Conservation (phyloP, 2,113 vertebrate genomes). For the Protobothrops mucrosquamatus region DNA sequence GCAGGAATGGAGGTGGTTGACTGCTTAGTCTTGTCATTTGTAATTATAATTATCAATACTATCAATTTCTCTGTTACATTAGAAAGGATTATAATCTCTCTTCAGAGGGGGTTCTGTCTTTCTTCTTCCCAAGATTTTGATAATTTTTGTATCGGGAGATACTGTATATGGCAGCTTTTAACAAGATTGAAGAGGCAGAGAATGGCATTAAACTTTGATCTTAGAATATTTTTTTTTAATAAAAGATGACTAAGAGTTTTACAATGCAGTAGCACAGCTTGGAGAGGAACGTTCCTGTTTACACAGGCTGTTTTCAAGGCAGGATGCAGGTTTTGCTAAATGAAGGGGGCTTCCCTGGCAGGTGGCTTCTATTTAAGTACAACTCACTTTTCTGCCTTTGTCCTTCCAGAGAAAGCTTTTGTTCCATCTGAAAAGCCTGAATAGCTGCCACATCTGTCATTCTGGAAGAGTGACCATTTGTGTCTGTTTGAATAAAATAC, state of each 20-base stretch:
- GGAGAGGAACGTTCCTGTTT: accelerated
- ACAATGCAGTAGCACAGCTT: background rate
- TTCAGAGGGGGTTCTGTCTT: background rate
- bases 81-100: background rate
- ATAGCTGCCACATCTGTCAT: slow-evolving; percentile 76
- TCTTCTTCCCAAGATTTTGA: background rate
- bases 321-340: background rate
- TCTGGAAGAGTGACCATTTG: slow-evolving; percentile 51
- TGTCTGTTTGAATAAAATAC: slow-evolving; percentile 38
- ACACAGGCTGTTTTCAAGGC: background rate
- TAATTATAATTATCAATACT: background rate
- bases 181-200: background rate
- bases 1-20: slow-evolving; percentile 10
- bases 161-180: background rate
- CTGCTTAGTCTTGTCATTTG: background rate
- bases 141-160: accelerated
- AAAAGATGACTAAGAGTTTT: background rate
- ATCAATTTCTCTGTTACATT: accelerated
- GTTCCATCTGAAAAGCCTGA: slow-evolving; percentile 72
- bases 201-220: accelerated
- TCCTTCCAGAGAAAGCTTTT: slow-evolving; percentile 71
- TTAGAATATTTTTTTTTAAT: background rate
- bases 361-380: slow-evolving; percentile 67
- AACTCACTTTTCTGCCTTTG: slow-evolving; percentile 64
- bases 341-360: slow-evolving; percentile 51